Base-by-base conservation (phyloP, 2,888 invertebrate species). In the Serripes groenlandicus region DNA sequence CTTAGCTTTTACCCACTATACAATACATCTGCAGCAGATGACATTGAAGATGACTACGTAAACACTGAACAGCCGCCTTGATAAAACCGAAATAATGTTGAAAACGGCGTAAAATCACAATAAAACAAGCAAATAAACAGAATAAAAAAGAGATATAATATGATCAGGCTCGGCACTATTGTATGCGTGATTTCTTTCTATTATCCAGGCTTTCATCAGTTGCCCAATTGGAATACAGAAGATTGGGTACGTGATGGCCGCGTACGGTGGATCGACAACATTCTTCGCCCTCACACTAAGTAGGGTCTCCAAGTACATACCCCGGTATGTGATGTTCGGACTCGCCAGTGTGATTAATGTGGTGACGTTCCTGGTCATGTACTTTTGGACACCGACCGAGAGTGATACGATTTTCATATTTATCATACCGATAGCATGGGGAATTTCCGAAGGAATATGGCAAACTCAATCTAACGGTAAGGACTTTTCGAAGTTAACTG, bases 211-310 rank as follows among this genome's bases (percentile, higher is more conserved):
- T 0, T 92, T 81, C 71, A 87, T 92, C 58, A 90, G 91, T 77
- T 92, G 92, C 71, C 89, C 91, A 30, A 73, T 91, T 18, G 92
- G 92, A 1, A 89, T 92, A 62, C 88, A 89, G 80, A 90, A 88
- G 83, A 86, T 92, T 52, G 92, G 92, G 1, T 92, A 89, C 75
- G 90, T 92, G 32, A 91, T 91, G 91, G 91, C 91, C 3, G 60
- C 89, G 5, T 91, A 91, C 54, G 92, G 92, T 2, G 88, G 73
- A 1, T 88, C 90, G 4, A 90, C 90, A 0, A 89, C 91, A 9
- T 60, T 88, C 7, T 91, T 88, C 74, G 88, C 91, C 3, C 83
- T 91, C 37, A 28, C 88, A 9, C 81, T 90, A 69, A 89, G 88
- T 70, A 86, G 86, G 0, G 60, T 91, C 30, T 89, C 90, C 0